Evolutionary conservation across 2,888 invertebrate genomes (phyloP), one percentile per base, ranked within the genome.

Genomic region (Macrosiphum euphorbiae): DNA sequence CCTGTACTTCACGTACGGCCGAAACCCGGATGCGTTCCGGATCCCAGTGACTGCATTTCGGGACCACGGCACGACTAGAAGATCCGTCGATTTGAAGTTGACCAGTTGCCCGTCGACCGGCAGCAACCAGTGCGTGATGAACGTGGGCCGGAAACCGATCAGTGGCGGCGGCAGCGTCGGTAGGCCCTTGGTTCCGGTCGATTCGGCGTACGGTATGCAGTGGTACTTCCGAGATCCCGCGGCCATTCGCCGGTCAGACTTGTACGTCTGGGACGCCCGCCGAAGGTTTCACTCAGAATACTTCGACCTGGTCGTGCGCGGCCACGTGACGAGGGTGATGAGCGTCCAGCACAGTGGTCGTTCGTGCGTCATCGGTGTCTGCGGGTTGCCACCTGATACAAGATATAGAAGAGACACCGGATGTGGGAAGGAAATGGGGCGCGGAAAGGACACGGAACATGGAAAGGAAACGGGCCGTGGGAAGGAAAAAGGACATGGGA

Each of bases 101-200:
- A n/a, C 50, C 87, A 52, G 8, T 28, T 87, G 87, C n/a, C 13
- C 20, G n/a, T n/a, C n/a, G 87, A 52, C 87, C 20, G 87, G 35
- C 20, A 50, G 87, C n/a, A 35, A 20, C 35, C 24, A 24, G 50
- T 87, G 87, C 87, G 20, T 87, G n/a, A 50, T 10, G n/a, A 87
- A 87, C 52, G 87, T 87, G n/a, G 87, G 87, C 87, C 87, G 87
- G 50, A 87, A 87, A 87, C 87, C 87, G n/a, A 35, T 78, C 35
- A 78, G 87, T 24, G 47, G 87, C n/a, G 50, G n/a, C 24, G 87
- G 87, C 20, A 78, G 20, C 35, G 35, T n/a, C n/a, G 26, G 87
- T 20, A 47, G 87, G 8, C 87, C 87, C 0, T n/a, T 87, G 87
- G 87, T 87, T n/a, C 87, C 87, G 44, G n/a, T 87, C 3, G n/a